Base-by-base conservation (phyloP, 2,888 invertebrate species). In the Camponotus fellah region DNA sequence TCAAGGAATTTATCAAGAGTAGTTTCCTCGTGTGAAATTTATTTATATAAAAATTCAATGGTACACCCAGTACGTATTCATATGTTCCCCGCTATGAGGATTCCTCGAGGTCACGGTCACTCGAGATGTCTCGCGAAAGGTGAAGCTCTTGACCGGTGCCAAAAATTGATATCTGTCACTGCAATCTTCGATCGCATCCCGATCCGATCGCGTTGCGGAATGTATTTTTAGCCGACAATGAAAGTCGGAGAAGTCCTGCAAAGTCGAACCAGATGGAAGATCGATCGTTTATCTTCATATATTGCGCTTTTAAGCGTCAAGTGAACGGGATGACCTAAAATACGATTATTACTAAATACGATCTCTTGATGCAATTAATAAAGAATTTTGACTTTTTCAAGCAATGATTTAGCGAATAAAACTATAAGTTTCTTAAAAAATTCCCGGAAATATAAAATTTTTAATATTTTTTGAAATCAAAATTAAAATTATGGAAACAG, bases 51-150 rank as follows among this genome's bases (percentile, higher is more conserved):
- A 69, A 58, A 17, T 37, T 66, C 66, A 21, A 3, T 17, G 17
- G 58, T 34, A 77, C 71, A 71, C 71, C 56, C 77, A 58, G 71
- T 79, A 79, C 71, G 34, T 69, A 43, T 32, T 71, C 58, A 60
- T 79, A 46, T 6, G 10, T 56, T 80, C 64, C 82, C 14, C 60
- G 60, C 75, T 66, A 71, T 79, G 76, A 62, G 83, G 77, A 85
- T 82, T 87, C 83, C 72, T 87, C 88, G 90, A 90, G 92, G 91
- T 92, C 91, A 92, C 86, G 91, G 91, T 89, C 90, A 83, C 65
- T 46, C 46, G 34, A 64, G 74, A 62, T 79, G 85, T 83, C 71
- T 53, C 85, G 71, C 84, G 77, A 86, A 17, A 74, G 68, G 66
- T 60, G 62, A 84, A 87, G 65, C 85, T 21, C 17, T 37, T 69